phyloP scores from a whole-genome alignment of 2,888 invertebrate genomes.

The Folsomia candida region DNA sequence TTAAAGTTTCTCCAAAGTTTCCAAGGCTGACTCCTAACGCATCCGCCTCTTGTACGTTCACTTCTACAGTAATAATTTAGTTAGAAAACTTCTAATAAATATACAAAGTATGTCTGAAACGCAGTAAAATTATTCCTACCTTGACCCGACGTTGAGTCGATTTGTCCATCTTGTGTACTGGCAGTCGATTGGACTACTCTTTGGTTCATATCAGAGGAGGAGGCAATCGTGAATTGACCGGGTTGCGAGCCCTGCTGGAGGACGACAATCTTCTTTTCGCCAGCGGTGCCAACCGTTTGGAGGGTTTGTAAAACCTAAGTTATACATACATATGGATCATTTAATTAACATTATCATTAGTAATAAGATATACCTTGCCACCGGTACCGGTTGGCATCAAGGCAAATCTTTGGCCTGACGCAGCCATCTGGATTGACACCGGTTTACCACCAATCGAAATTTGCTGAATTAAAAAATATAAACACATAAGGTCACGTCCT shows the following conservation, averaged over 20 bases:
- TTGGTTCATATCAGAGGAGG: constrained; percentile 57
- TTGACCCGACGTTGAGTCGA: background rate
- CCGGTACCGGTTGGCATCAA: constrained; percentile 27
- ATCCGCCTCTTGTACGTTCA: constrained; percentile 30
- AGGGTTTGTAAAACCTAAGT: constrained; percentile 8
- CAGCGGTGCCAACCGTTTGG: background rate
- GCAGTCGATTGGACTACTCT: background rate
- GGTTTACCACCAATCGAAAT: constrained; percentile 70
- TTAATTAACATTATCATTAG: background rate
- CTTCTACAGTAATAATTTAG: constrained; percentile 21
- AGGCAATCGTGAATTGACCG: constrained; percentile 60
- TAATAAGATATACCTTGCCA: background rate
- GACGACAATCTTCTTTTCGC: constrained; percentile 14
- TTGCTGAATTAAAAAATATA: constrained; percentile 55
- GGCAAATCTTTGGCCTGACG: constrained; percentile 35
- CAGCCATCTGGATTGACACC: constrained; percentile 69
- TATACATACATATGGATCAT: background rate
- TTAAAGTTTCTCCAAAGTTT: constrained; percentile 21
- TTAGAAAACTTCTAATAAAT: constrained; percentile 3
- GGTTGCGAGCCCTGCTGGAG: constrained; percentile 3
- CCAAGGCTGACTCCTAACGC: constrained; percentile 25
- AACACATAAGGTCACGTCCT: no score
- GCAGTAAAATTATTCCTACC: background rate
- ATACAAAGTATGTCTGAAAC: background rate
- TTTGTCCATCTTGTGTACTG: background rate